Base-by-base conservation (phyloP, 1,140 invertebrate genomes). In the Drosophila miranda region DNA sequence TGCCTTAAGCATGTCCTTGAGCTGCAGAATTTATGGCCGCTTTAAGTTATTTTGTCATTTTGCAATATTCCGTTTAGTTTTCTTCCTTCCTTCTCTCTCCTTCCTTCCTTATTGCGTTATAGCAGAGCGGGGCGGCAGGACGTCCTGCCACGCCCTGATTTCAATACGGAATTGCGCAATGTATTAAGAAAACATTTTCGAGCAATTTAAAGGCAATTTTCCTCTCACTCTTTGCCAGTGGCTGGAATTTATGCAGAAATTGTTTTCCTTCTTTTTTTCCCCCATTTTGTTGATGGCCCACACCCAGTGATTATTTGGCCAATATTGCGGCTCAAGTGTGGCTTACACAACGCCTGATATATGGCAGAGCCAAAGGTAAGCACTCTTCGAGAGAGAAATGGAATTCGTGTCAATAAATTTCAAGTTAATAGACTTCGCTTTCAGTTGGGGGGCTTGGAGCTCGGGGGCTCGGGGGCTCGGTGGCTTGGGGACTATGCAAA, bases 21-120 rank as follows among this genome's bases (percentile, higher is more conserved):
- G 72, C 72, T 70, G 69, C 45, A 75, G 55, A 76, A 73, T 76
- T 76, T 76, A 76, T 76, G 41, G 72, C 53, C 54, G 58, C 74
- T 75, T 76, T 76, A 76, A 76, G 74, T 76, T 76, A 76, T 75
- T 76, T 76, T 75, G 74, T 76, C 74, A 75, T 76, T 21, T 67
- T 76, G 72, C 72, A 76, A 75, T 76, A 76, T 76, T 75, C 70
- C 49, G 74, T 76, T 76, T 69, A 69, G 55, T 75, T 69, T 44
- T 60, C 49, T 44, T 7, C 21, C 45, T 34, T 42, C 16, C 6
- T 45, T 11, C 16, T 42, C 11, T 16, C 16, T 16, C 0, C 16
- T 16, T 16, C 16, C 34, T 54, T 43, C 14, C 19, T 53, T 52
- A n/a, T 41, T 50, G 46, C 14, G 28, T 55, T 52, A 42, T 43